Base-by-base conservation (phyloP, 2,888 invertebrate genomes). In the Caenorhabditis doughertyi region DNA sequence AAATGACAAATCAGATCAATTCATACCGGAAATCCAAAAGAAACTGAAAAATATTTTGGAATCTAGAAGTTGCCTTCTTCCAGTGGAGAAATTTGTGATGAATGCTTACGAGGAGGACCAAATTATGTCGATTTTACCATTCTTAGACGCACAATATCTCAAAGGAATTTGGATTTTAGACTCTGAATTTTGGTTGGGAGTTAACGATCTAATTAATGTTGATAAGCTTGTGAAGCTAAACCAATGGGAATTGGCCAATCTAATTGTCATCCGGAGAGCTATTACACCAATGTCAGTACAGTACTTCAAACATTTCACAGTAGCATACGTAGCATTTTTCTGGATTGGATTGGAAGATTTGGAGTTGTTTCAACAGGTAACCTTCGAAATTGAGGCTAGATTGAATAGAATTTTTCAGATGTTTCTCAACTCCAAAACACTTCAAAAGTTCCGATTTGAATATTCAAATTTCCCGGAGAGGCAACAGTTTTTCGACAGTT, bases 151-250 rank as follows among this genome's bases (percentile, higher is more conserved):
- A 18, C n/a, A 18, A 8, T 47, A 2, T 47, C 44, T 47, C 44
- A 18, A 47, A 18, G 44, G 18, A 47, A 47, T 47, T 4, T 47
- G 44, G 44, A 18, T 47, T 47, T 47, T 47, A 18, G 44, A 47
- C 44, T 47, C 44, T n/a, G 44, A 47, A 47, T 47, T 47, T 18
- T 47, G 44, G 44, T 18, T 47, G 44, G 44, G 44, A 47, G 44
- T 47, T n/a, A n/a, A n/a, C n/a, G n/a, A n/a, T n/a, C n/a, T n/a
- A n/a, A n/a, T n/a, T n/a, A n/a, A n/a, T n/a, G n/a, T n/a, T 47
- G 44, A 47, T 47, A n/a, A 47, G 18, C 4, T 47, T 2, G 44
- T 47, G 18, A 47, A 47, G 18, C 44, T 47, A 18, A 18, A n/a
- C 18, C 44, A 47, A 18, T 47, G 44, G 44, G 18, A 47, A 18